Percentiles rank a stretch among this genome's conserved stretches.
Conservation (phyloP, 1,140 invertebrate genomes). For the Drepana arcuata region DNA sequence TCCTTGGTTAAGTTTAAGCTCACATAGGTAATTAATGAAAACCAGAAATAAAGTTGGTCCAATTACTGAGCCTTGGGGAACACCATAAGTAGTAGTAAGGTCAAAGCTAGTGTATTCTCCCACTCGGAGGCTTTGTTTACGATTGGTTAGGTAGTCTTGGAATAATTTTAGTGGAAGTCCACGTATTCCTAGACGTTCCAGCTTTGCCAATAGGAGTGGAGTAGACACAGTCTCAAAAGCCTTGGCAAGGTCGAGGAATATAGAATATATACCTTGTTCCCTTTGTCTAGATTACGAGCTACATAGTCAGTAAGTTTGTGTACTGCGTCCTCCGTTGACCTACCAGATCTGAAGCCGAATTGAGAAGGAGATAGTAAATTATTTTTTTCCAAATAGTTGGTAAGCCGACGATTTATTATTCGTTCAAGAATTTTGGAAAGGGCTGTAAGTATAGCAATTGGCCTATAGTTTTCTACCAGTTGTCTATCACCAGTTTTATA, state of each 20-base stretch:
- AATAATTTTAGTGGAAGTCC: background rate
- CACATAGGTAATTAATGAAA: conserved; percentile 10
- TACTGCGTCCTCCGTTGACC: conserved; percentile 10
- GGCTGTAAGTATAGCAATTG: conserved; percentile 3
- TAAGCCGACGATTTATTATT: conserved; percentile 6
- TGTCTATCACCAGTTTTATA: background rate
- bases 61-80: conserved; percentile 12
- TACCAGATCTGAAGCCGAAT: conserved; percentile 10
- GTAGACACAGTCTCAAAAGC: conserved; percentile 1
- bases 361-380: conserved; percentile 6
- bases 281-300: conserved; percentile 3
- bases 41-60: conserved; percentile 10
- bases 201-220: background rate
- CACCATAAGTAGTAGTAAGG: conserved; percentile 1
- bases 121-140: conserved; percentile 11
- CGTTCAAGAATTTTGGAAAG: conserved; percentile 10
- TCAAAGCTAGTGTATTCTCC: conserved; percentile 4
- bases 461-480: background rate
- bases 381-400: conserved; percentile 6
- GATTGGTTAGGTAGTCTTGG: conserved; percentile 4
- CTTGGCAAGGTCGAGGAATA: conserved; percentile 1
- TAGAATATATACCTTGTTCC: background rate
- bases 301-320: conserved; percentile 2
- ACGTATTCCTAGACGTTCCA: conserved; percentile 1
- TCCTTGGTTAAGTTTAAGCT: background rate